Conservation (phyloP, 2,888 invertebrate species). For the Matsumyia berberina region DNA sequence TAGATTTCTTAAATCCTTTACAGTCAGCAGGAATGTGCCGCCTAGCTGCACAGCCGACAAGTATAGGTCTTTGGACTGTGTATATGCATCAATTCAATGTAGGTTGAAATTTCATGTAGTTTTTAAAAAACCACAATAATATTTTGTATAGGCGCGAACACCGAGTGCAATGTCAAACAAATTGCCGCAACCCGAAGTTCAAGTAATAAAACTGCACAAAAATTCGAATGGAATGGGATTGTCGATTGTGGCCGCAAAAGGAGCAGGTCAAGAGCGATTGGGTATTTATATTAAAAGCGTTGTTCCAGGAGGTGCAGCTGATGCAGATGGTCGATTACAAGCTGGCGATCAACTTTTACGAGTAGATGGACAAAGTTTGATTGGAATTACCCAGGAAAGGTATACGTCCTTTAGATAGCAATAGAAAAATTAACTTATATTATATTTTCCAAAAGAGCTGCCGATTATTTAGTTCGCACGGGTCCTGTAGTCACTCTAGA, state of each 20-base stretch:
- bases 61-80: constrained; percentile 97
- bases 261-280: constrained; percentile 91
- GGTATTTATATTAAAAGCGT: constrained; percentile 99
- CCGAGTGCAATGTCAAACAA: constrained; percentile 89
- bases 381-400: constrained; percentile 93
- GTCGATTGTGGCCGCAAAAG: constrained; percentile 99
- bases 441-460: no score
- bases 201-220: constrained; percentile 95
- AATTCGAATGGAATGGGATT: constrained; percentile 98
- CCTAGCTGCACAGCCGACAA: constrained; percentile 94
- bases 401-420: no score
- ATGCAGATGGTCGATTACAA: constrained; percentile 96
- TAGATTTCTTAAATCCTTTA: constrained; percentile 93
- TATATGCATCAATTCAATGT: constrained; percentile 91
- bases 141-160: constrained; percentile 85
- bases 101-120: constrained; percentile 41
- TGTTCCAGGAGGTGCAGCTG: constrained; percentile 96
- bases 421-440: no score
- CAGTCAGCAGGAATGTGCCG: constrained; percentile 94
- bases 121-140: neutral
- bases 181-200: constrained; percentile 89
- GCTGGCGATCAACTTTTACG: constrained; percentile 98
- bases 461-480: constrained; percentile 97
- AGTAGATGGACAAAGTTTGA: constrained; percentile 97
- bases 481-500: constrained; percentile 97